phyloP scores from a whole-genome alignment of 1,140 invertebrate genomes.

The Gerris buenoi region DNA sequence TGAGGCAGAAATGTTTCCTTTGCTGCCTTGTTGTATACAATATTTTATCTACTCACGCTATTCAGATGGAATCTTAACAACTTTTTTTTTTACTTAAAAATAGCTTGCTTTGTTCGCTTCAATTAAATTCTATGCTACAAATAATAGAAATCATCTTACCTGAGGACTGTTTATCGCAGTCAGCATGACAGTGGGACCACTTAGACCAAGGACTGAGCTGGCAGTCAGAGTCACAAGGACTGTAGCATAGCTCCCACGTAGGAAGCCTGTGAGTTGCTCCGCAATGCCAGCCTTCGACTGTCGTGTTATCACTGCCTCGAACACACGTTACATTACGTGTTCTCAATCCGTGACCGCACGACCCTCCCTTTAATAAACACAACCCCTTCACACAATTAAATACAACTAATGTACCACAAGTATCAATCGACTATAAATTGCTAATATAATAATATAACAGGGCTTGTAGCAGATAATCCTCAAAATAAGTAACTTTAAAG shows the following conservation, averaged over 20 bases:
- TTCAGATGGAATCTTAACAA: background rate
- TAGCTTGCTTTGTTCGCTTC: too few species aligned
- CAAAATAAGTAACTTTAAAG: too few species aligned
- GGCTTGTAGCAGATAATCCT: too few species aligned
- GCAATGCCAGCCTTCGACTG: slow-evolving; percentile 26
- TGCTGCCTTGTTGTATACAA: too few species aligned
- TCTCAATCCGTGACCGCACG: slow-evolving; percentile 32
- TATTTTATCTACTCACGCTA: too few species aligned
- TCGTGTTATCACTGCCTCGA: slow-evolving; percentile 24
- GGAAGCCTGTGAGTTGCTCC: slow-evolving; percentile 21
- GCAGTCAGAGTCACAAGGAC: slow-evolving; percentile 39
- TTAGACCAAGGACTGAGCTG: slow-evolving; percentile 37
- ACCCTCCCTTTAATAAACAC: slow-evolving; percentile 26
- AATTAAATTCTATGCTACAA: too few species aligned
- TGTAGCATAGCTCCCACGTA: slow-evolving; percentile 32
- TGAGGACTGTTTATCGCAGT: slow-evolving; percentile 23
- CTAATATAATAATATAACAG: too few species aligned
- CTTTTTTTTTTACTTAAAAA: background rate
- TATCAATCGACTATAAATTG: too few species aligned
- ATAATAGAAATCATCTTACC: too few species aligned
- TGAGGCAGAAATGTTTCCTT: too few species aligned
- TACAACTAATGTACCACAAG: too few species aligned
- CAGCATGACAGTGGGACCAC: slow-evolving; percentile 37
- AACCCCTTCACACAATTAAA: background rate
- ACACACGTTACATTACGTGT: slow-evolving; percentile 32